Base-by-base conservation (phyloP, 2,888 invertebrate genomes). In the Pammene fasciana region DNA sequence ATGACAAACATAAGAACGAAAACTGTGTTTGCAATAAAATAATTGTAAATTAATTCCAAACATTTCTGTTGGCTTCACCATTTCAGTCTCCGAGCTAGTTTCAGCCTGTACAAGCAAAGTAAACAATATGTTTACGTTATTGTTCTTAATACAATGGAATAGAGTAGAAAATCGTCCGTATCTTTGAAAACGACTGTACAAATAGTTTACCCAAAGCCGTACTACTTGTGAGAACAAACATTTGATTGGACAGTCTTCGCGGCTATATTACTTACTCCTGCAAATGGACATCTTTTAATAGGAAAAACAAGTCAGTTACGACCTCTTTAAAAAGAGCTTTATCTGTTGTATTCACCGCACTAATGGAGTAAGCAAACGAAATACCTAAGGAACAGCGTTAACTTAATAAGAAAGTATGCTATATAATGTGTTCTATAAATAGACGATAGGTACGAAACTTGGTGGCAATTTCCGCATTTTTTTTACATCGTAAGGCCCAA, bases 211-310 rank as follows among this genome's bases (percentile, higher is more conserved):
- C 10, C n/a, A 26, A 62, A 26, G 41, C 16, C 41, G 0, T 38
- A 38, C 48, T 41, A 41, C 57, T 68, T 57, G 52, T 18, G 36
- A 52, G 6, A 59, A 13, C 64, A 68, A 68, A 64, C 68, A 65
- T 57, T 64, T 57, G 56, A 68, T 68, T 43, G 62, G 36, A 50
- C 64, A 45, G 45, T 38, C 9, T 68, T 52, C 43, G 56, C 68
- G n/a, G 48, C 48, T 8, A 48, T 46, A 50, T 13, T 10, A 13
- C 45, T 16, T 41, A 18, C 56, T 10, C 13, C 56, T 6, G 0
- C 14, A 50, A 9, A 61, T 13, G 7, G 60, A 16, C 16, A 36
- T 13, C 13, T 38, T 38, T 8, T 3, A n/a, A 18, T 9, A n/a
- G n/a, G 38, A 18, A 38, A 38, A 38, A 50, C 13, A 16, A 41